Percentiles rank a stretch among this genome's conserved stretches.
Conservation (phyloP, 2,113 vertebrate species). For the Strix uralensis region DNA sequence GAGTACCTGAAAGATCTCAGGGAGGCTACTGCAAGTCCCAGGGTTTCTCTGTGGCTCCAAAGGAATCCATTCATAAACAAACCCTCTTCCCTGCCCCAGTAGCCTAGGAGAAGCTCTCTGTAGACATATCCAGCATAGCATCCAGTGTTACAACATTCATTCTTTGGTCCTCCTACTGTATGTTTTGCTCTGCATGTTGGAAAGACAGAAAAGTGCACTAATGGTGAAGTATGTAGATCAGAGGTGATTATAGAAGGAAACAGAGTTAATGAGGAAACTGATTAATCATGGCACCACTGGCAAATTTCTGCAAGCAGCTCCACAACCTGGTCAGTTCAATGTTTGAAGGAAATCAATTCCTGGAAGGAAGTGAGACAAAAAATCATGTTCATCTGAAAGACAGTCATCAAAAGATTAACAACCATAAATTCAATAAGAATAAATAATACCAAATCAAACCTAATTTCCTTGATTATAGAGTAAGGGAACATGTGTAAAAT, state of each 20-base stretch:
- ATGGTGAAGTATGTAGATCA: not conserved
- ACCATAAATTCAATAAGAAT: not conserved
- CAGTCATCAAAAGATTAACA: not conserved
- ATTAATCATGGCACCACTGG: not conserved
- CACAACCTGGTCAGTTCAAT: not conserved
- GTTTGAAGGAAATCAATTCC: not conserved
- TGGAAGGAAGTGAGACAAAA: not conserved
- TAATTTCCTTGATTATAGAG: not conserved
- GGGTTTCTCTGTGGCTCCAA: not conserved
- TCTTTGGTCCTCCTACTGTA: not conserved
- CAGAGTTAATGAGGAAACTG: not conserved
- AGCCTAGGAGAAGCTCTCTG: not conserved
- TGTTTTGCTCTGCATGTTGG: not conserved
- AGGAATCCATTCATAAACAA: not conserved
- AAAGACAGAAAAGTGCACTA: not conserved
- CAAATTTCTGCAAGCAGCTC: not conserved
- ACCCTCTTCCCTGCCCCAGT: not conserved
- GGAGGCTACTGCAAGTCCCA: not conserved
- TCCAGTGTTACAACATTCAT: not conserved
- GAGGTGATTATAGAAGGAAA: not conserved
- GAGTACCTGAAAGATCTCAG: not conserved
- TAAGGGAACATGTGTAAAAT: not conserved
- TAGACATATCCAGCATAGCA: accelerated
- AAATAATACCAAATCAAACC: not conserved
- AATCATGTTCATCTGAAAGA: not conserved